Evolutionary conservation across 2,113 vertebrate species (phyloP).

Genomic region (Oryzias javanicus): DNA sequence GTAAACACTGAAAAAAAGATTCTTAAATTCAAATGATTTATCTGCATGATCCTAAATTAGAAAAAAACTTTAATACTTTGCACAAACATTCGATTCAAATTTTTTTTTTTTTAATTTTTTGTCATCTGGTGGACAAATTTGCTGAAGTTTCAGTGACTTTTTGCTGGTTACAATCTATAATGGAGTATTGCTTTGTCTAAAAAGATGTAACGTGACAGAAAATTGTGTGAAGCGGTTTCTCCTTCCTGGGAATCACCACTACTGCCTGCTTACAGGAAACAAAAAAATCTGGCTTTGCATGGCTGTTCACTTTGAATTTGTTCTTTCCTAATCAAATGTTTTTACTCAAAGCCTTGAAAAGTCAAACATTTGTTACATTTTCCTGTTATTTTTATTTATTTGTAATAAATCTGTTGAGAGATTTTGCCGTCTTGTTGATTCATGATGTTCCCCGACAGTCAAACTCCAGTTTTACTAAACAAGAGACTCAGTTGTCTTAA

Average conservation of each 20-base stretch:
- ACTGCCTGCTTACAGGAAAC: constrained; percentile 8
- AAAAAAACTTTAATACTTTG: neutral
- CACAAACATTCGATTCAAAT: too few relatives aligned
- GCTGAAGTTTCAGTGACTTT: too few relatives aligned
- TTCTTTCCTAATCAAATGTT: neutral
- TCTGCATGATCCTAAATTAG: constrained; percentile 34
- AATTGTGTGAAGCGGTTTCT: too few relatives aligned
- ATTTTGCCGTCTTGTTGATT: neutral
- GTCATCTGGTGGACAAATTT: too few relatives aligned
- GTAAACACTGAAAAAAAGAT: too few relatives aligned
- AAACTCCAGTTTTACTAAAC: neutral
- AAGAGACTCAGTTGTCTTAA: constrained; percentile 17
- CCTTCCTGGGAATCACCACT: constrained; percentile 6
- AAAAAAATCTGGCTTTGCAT: neutral
- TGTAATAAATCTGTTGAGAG: neutral
- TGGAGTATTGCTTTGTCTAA: too few relatives aligned
- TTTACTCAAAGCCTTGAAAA: neutral
- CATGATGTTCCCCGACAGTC: constrained; percentile 2
- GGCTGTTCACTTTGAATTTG: constrained; percentile 1
- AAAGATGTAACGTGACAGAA: too few relatives aligned
- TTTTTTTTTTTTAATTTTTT: too few relatives aligned
- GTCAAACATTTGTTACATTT: neutral
- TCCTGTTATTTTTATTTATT: neutral
- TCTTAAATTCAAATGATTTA: neutral
- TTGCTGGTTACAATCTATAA: too few relatives aligned